phyloP scores from a whole-genome alignment of 2,888 invertebrate species.

The Ophion ellenae region DNA sequence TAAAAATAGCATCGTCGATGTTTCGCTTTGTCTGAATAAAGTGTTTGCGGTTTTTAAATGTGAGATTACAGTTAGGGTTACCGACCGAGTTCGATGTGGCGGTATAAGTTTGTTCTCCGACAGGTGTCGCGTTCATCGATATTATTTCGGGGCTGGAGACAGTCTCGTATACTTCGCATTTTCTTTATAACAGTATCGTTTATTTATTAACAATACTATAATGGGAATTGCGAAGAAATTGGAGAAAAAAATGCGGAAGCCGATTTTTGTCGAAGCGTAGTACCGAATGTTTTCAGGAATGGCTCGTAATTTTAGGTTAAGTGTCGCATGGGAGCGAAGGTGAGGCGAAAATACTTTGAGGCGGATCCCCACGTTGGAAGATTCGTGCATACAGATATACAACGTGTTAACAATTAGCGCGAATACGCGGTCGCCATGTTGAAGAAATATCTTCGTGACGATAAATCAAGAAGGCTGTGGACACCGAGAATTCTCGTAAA shows the following conservation, averaged over 20 bases:
- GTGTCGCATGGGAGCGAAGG: not conserved
- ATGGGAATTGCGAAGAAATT: not conserved
- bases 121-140: not conserved
- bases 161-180: not conserved
- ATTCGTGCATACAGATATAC: constrained; percentile 34
- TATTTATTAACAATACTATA: not conserved
- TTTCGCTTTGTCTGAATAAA: not conserved
- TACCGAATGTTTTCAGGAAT: not conserved
- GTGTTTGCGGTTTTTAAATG: not conserved
- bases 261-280: not conserved
- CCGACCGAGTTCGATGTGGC: not conserved
- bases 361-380: not conserved
- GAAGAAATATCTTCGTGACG: constrained; percentile 75
- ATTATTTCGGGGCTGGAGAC: not conserved
- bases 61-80: not conserved
- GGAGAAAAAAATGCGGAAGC: not conserved
- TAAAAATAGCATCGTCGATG: not conserved
- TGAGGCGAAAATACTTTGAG: not conserved
- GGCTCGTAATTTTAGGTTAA: not conserved
- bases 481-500: constrained; percentile 71
- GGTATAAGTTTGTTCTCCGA: not conserved
- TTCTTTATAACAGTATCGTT: not conserved
- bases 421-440: constrained; percentile 81
- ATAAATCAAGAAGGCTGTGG: constrained; percentile 77
- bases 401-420: constrained; percentile 73